phyloP scores from a whole-genome alignment of 2,797 vertebrate species.

The Thripadectes ignobilis region DNA sequence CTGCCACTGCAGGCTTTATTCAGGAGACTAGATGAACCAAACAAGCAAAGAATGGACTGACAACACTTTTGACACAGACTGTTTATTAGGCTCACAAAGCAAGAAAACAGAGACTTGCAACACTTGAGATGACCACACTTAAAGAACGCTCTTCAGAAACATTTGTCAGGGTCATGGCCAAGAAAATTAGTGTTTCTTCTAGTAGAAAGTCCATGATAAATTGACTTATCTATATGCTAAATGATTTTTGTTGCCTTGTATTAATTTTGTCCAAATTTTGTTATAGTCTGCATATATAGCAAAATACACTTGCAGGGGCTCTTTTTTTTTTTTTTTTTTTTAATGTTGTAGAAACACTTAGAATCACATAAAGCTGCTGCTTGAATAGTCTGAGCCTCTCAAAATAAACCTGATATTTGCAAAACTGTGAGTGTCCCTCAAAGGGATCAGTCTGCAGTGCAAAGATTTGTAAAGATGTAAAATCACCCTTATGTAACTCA shows the following conservation, averaged over 20 bases:
- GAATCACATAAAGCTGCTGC: slow-evolving; percentile 11
- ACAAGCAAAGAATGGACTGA: slow-evolving; percentile 95
- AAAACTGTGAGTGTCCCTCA: neutral
- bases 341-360: neutral
- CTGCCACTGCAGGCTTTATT: slow-evolving; percentile 82
- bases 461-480: slow-evolving; percentile 38
- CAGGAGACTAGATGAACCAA: slow-evolving; percentile 89
- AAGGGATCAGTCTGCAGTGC: neutral
- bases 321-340: neutral
- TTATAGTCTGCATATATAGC: slow-evolving; percentile 73
- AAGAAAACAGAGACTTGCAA: slow-evolving; percentile 82
- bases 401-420: neutral
- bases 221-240: slow-evolving; percentile 99
- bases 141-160: slow-evolving; percentile 79
- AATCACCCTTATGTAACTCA: slow-evolving; percentile 42
- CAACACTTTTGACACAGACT: slow-evolving; percentile 89
- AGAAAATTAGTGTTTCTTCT: slow-evolving; percentile 94
- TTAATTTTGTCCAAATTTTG: slow-evolving; percentile 82
- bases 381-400: slow-evolving; percentile 10
- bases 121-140: slow-evolving; percentile 87
- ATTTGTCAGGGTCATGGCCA: slow-evolving; percentile 93
- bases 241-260: slow-evolving; percentile 81
- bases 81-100: slow-evolving; percentile 90
- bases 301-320: slow-evolving; percentile 13
- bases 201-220: slow-evolving; percentile 94